Percentiles rank a stretch among this genome's conserved stretches.
phyloP scores from a whole-genome alignment of 2,888 invertebrate species.

The Melangyna quadrimaculata region DNA sequence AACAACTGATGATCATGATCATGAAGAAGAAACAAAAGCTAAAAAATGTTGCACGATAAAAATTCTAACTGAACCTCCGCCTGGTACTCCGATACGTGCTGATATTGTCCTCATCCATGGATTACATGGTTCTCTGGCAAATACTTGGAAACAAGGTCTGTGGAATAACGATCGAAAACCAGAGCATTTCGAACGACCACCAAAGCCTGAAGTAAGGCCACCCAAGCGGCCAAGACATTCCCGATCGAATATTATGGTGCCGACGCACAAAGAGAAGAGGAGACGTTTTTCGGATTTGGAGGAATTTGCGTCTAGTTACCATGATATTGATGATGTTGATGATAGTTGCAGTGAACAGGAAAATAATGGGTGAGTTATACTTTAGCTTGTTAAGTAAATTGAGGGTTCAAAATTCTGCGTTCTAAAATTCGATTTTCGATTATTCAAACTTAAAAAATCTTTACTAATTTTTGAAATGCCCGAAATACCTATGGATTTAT shows the following conservation, averaged over 20 bases:
- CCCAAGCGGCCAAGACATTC: slow-evolving; percentile 79
- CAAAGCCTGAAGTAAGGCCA: slow-evolving; percentile 79
- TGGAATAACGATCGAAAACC: slow-evolving; percentile 82
- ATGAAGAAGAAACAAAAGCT: slow-evolving; percentile 71
- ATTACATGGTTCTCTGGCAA: slow-evolving; percentile 85
- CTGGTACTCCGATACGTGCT: slow-evolving; percentile 80
- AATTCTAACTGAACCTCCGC: slow-evolving; percentile 78
- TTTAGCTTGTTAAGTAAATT: background rate
- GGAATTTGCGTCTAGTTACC: slow-evolving; percentile 38
- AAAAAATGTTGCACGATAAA: slow-evolving; percentile 78
- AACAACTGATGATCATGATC: slow-evolving; percentile 46
- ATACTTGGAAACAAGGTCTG: slow-evolving; percentile 91
- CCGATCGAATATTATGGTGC: slow-evolving; percentile 75
- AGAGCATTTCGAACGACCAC: slow-evolving; percentile 79
- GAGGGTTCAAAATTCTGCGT: background rate
- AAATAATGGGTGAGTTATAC: slow-evolving; percentile 33
- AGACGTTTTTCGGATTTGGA: slow-evolving; percentile 74
- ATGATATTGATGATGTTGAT: slow-evolving; percentile 30
- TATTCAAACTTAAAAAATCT: too few species aligned
- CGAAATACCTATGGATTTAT: too few species aligned
- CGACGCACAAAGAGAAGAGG: slow-evolving; percentile 78
- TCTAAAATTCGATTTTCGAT: background rate
- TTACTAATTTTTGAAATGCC: too few species aligned
- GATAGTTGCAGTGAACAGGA: slow-evolving; percentile 64
- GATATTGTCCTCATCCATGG: slow-evolving; percentile 93